Conservation (phyloP, 2,888 invertebrate genomes). For the Labia minor region DNA sequence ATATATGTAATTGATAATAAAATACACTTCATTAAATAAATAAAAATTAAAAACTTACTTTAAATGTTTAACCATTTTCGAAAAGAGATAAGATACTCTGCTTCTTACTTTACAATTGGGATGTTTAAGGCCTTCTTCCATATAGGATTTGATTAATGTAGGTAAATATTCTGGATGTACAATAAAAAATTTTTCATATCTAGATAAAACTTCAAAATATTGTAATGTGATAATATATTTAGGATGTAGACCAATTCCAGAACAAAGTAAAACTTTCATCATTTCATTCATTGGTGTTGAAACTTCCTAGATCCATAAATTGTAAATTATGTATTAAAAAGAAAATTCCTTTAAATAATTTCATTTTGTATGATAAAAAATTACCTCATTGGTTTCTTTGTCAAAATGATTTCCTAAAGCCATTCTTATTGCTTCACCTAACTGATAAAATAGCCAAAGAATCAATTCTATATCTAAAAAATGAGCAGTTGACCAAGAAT, state of each 20-base stretch:
- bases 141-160: slow-evolving; percentile 39
- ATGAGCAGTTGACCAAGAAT: slow-evolving; percentile 36
- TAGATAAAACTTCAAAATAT: slow-evolving; percentile 34
- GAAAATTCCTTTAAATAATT: too few species aligned
- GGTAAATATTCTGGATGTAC: slow-evolving; percentile 39
- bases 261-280: slow-evolving; percentile 38
- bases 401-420: background rate
- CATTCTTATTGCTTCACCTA: slow-evolving; percentile 38
- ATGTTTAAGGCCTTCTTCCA: slow-evolving; percentile 43
- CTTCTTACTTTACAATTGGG: slow-evolving; percentile 39
- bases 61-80: slow-evolving; percentile 42
- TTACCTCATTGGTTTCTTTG: background rate
- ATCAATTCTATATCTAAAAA: slow-evolving; percentile 42
- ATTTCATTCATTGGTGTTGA: slow-evolving; percentile 34
- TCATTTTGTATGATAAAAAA: too few species aligned
- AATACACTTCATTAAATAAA: background rate
- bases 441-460: slow-evolving; percentile 39
- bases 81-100: slow-evolving; percentile 44
- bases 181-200: slow-evolving; percentile 44
- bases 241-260: slow-evolving; percentile 37
- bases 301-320: background rate
- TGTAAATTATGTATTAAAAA: too few species aligned
- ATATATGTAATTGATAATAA: background rate
- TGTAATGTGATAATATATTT: slow-evolving; percentile 40
- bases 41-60: slow-evolving; percentile 34